Evolutionary conservation across 2,113 vertebrate genomes (phyloP).

Genomic region (Circaetus gallicus): DNA sequence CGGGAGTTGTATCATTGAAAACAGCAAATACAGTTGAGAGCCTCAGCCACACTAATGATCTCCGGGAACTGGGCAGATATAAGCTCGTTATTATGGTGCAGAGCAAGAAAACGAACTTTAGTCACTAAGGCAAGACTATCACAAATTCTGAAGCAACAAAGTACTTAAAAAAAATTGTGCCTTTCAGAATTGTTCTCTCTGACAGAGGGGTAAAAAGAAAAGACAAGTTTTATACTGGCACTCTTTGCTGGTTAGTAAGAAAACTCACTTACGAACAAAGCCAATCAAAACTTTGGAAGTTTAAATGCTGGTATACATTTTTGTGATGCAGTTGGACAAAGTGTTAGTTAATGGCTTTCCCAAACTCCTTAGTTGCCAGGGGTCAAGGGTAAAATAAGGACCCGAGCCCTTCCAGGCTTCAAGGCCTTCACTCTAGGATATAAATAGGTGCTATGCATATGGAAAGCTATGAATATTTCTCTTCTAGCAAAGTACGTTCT

Average conservation of each 20-base stretch:
- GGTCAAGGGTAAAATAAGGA: not conserved
- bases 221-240: not conserved
- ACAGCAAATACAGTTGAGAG: not conserved
- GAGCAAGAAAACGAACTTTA: not conserved
- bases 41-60: not conserved
- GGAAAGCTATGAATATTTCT: not conserved
- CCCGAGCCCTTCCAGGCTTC: not conserved
- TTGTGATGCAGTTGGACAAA: not conserved
- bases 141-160: not conserved
- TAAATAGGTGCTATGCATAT: constrained; percentile 9
- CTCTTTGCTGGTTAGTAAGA: not conserved
- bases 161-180: not conserved
- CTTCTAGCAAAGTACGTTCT: not conserved
- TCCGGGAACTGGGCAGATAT: not conserved
- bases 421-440: not conserved
- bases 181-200: not conserved
- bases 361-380: not conserved
- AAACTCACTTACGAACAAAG: not conserved
- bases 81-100: not conserved
- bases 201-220: not conserved
- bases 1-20: not conserved
- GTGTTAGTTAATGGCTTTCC: not conserved
- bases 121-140: not conserved
- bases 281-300: not conserved
- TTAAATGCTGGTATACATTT: not conserved